These are phyloP conservation scores for Siderastrea siderea DNA, from an alignment of 92 coral and sea anemone species.

Conservation along the genomic window DNA sequence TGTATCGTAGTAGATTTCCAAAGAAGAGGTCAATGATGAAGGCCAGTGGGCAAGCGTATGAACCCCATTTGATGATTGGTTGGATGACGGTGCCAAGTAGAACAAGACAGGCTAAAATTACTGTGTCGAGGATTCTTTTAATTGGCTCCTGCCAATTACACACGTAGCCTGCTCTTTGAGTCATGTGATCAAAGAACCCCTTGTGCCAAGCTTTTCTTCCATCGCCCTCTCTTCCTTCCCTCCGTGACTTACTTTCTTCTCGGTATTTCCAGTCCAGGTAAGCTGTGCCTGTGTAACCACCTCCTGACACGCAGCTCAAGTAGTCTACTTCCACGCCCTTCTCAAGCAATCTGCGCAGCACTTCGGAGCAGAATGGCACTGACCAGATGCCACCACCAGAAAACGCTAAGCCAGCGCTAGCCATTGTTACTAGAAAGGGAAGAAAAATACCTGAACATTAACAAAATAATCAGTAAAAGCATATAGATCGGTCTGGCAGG, in stretches of 20 bases:
- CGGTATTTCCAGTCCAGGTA: slow-evolving; percentile 64
- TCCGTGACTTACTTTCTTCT: not conserved
- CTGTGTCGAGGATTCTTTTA: slow-evolving; percentile 34
- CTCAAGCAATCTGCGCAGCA: slow-evolving; percentile 46
- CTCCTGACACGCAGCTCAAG: slow-evolving; percentile 67
- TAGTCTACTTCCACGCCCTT: slow-evolving; percentile 16
- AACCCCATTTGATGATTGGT: slow-evolving; percentile 32
- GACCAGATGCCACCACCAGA: slow-evolving; percentile 73
- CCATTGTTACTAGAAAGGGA: too few species aligned
- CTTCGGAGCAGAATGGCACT: slow-evolving; percentile 63
- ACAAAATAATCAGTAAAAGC: too few species aligned
- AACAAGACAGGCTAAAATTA: slow-evolving; percentile 15
- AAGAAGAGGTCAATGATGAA: slow-evolving; percentile 46
- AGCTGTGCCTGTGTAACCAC: slow-evolving; percentile 62
- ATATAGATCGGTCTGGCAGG: too few species aligned
- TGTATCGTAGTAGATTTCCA: slow-evolving; percentile 27
- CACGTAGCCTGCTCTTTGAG: slow-evolving; percentile 35
- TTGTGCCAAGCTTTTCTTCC: slow-evolving; percentile 29
- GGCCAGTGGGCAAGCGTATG: slow-evolving; percentile 49
- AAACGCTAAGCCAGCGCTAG: slow-evolving; percentile 51
- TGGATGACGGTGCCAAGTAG: slow-evolving; percentile 9
- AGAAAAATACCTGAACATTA: too few species aligned
- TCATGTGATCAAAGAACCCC: slow-evolving; percentile 49
- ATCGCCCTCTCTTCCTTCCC: slow-evolving; percentile 4
- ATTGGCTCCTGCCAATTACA: slow-evolving; percentile 43